Conservation (phyloP, 2,113 vertebrate species). For the Argyrosomus japonicus region DNA sequence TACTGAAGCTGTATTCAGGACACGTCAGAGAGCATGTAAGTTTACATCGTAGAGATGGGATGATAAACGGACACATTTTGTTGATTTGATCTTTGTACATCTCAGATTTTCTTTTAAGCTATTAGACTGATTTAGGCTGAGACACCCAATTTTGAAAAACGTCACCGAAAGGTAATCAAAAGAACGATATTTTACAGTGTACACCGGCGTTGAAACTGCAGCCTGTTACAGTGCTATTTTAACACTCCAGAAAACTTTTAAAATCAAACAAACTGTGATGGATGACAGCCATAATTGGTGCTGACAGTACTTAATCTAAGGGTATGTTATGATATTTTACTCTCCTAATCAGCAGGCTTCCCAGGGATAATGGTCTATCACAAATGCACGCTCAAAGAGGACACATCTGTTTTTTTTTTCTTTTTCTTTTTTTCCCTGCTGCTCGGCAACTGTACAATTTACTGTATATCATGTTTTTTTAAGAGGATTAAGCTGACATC, state of each 20-base stretch:
- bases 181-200: not conserved
- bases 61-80: constrained; percentile 31
- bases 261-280: constrained; percentile 46
- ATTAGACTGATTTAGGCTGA: constrained; percentile 1
- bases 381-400: not conserved
- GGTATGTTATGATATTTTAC: constrained; percentile 46
- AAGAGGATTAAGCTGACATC: constrained; percentile 70
- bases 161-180: not conserved
- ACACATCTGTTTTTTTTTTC: not conserved
- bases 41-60: not conserved
- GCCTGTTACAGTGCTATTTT: not conserved
- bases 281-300: constrained; percentile 49
- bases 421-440: constrained; percentile 12
- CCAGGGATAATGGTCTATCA: constrained; percentile 17
- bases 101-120: constrained; percentile 17
- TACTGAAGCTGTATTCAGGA: constrained; percentile 35
- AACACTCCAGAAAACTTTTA: constrained; percentile 33
- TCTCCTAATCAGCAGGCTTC: constrained; percentile 48
- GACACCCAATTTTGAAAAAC: constrained; percentile 8
- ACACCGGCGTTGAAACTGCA: not conserved
- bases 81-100: constrained; percentile 36
- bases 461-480: constrained; percentile 69
- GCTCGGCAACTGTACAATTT: constrained; percentile 62
- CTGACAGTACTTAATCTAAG: constrained; percentile 46
- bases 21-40: constrained; percentile 25